Base-by-base conservation (phyloP, 2,113 vertebrate species). In the Todiramphus saurophagus region DNA sequence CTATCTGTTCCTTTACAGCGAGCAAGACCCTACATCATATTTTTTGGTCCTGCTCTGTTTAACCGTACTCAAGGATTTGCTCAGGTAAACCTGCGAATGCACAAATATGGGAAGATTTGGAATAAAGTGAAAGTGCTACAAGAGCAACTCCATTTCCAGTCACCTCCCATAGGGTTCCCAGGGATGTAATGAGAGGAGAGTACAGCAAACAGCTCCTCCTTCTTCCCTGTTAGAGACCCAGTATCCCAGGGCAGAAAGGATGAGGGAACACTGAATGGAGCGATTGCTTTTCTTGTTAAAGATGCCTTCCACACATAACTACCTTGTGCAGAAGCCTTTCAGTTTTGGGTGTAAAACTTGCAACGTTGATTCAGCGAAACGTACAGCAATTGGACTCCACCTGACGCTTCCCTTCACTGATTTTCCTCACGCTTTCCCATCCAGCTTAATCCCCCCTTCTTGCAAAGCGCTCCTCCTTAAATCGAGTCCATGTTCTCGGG, bases 401-500 rank as follows among this genome's bases (percentile, higher is more conserved):
- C 50, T 11, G 35, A 31, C 1, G 0, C 6, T 51, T 70, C 44
- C 33, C 30, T 46, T n/a, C 43, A 18, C 58, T 2, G 5, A 50
- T 17, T 59, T 28, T 12, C 51, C 37, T 35, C 37, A 46, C 33
- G 7, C 12, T 39, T 37, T 68, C 41, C 41, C 35, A 16, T 5
- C 13, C 53, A 21, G 7, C 43, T 48, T 12, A 37, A 43, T 19
- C 3, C 16, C 3, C 48, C 4, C 35, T 12, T 25, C 9, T 3
- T 10, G 31, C 41, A 37, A 64, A 86, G 43, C 1, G 7, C n/a
- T 39, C 18, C 35, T 87, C 30, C 62, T 53, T 3, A 6, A 70
- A 19, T 4, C 4, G 4, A 69, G 28, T 7, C 51, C 33, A 0
- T 8, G 15, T 19, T 13, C 30, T 31, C 25, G 43, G 58, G 8